Percentiles rank a stretch among this genome's conserved stretches.
Evolutionary conservation across 2,113 vertebrate species (phyloP).

Genomic region (Tetrax tetrax): DNA sequence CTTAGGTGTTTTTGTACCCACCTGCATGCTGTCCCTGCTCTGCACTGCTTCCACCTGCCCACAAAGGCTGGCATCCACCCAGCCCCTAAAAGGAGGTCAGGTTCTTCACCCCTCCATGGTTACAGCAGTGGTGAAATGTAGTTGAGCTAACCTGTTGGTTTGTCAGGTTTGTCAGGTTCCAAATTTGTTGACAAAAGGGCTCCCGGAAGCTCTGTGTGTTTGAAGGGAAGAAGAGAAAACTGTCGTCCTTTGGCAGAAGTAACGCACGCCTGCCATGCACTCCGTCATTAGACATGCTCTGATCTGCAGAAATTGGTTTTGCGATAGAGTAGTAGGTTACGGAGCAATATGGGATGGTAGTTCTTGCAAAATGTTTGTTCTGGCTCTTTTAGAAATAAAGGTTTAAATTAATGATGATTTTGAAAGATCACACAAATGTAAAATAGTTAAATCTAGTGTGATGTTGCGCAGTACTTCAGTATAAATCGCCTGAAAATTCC

Average conservation of each 20-base stretch:
- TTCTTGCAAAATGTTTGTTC: not conserved
- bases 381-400: not conserved
- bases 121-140: not conserved
- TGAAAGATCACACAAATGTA: not conserved
- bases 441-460: not conserved
- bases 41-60: not conserved
- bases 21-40: not conserved
- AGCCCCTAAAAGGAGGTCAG: not conserved
- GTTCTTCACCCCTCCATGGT: not conserved
- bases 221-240: not conserved
- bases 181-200: not conserved
- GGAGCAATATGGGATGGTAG: accelerated
- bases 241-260: not conserved
- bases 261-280: accelerated
- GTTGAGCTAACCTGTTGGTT: not conserved
- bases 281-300: not conserved
- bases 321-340: not conserved
- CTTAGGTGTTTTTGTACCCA: not conserved
- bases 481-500: not conserved
- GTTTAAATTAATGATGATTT: not conserved
- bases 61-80: not conserved
- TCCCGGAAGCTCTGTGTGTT: not conserved
- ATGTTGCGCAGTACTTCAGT: not conserved
- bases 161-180: not conserved
- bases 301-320: not conserved